Percentiles rank a stretch among this genome's conserved stretches.
These are phyloP conservation scores for Tryphoninae sp. DNA, from an alignment of 2,888 invertebrate genomes.

Conservation along the genomic window DNA sequence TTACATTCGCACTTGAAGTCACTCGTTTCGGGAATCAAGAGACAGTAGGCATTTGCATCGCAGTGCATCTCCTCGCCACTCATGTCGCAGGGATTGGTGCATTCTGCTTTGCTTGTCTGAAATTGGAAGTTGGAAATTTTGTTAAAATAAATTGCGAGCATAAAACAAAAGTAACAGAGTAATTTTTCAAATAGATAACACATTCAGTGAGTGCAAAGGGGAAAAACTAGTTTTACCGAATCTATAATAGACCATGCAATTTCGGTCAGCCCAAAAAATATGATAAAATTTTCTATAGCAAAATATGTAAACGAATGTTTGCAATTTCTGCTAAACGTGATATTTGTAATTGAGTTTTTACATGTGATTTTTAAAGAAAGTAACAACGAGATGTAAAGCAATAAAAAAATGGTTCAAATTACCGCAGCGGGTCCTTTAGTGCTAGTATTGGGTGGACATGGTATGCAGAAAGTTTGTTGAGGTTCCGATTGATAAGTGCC, in stretches of 20 bases:
- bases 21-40: slow-evolving; percentile 90
- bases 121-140: slow-evolving; percentile 44
- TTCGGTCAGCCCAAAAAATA: too few relatives aligned
- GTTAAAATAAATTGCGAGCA: slow-evolving; percentile 13
- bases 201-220: too few relatives aligned
- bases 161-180: slow-evolving; percentile 3
- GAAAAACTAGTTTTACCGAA: too few relatives aligned
- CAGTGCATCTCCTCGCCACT: slow-evolving; percentile 92
- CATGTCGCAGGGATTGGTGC: slow-evolving; percentile 95
- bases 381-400: too few relatives aligned
- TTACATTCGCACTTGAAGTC: slow-evolving; percentile 96
- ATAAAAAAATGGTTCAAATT: slow-evolving; percentile 79
- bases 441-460: slow-evolving; percentile 95
- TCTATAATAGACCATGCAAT: too few relatives aligned
- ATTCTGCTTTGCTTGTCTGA: slow-evolving; percentile 90
- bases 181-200: not conserved
- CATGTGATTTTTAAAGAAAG: slow-evolving; percentile 2
- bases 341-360: too few relatives aligned
- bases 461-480: slow-evolving; percentile 92
- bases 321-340: not conserved
- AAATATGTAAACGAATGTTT: not conserved
- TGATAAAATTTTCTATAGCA: too few relatives aligned
- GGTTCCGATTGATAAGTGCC: slow-evolving; percentile 95
- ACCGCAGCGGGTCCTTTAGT: slow-evolving; percentile 92
- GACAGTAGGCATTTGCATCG: slow-evolving; percentile 93